Evolutionary conservation across 2,797 vertebrate species (phyloP).

Genomic region (Macropodus opercularis): DNA sequence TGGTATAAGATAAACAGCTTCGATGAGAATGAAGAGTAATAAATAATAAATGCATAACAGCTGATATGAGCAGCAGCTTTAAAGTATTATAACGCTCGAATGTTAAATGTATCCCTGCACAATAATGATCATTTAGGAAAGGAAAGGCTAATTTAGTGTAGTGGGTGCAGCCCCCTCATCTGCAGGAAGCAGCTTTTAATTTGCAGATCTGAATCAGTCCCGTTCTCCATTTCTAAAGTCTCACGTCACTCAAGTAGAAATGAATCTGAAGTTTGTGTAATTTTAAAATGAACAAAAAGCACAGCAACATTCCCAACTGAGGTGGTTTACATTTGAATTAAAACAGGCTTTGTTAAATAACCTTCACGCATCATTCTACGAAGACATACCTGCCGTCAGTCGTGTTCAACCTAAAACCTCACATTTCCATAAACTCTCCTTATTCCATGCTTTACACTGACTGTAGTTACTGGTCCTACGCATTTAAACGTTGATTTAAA

Average conservation of each 20-base stretch:
- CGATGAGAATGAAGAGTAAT: neutral
- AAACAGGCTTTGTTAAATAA: no score
- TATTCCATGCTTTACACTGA: no score
- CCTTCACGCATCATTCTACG: neutral
- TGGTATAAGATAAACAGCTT: conserved; percentile 15
- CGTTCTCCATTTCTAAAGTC: conserved; percentile 13
- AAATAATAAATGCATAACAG: no score
- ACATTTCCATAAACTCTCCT: neutral
- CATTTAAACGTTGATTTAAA: no score
- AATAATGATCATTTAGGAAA: conserved; percentile 9
- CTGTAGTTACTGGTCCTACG: no score
- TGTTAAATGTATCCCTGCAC: neutral
- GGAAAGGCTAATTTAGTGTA: conserved; percentile 12
- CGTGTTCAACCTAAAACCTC: neutral
- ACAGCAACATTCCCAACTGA: neutral
- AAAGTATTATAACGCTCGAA: neutral
- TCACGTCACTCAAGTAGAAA: conserved; percentile 6
- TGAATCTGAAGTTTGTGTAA: neutral
- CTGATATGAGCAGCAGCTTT: neutral
- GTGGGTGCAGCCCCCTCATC: neutral
- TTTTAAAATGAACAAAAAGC: neutral
- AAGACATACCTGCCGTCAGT: neutral
- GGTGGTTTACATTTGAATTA: neutral
- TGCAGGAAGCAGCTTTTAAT: conserved; percentile 5
- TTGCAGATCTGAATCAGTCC: conserved; percentile 21